These are phyloP conservation scores for Sinocyclocheilus grahami DNA, from an alignment of 2,113 vertebrate species.

Conservation along the genomic window DNA sequence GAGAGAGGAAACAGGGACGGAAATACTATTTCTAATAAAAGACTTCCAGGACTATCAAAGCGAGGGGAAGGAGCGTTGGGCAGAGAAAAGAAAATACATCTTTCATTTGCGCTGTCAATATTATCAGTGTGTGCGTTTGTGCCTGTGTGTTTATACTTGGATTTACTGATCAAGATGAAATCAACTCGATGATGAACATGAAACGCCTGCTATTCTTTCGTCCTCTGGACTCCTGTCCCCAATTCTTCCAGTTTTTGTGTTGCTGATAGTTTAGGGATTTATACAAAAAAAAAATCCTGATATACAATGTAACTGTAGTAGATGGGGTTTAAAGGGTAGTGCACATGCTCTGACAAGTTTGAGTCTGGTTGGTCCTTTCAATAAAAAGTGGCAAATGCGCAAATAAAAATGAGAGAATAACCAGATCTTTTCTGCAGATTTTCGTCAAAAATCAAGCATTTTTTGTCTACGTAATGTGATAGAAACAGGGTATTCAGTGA, in stretches of 20 bases:
- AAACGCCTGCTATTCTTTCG: not conserved
- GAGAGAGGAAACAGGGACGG: not conserved
- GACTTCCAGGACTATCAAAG: constrained; percentile 32
- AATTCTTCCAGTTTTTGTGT: not conserved
- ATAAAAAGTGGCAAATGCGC: not conserved
- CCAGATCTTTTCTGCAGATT: not conserved
- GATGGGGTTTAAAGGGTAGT: not conserved
- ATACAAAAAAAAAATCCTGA: not conserved
- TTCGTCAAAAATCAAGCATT: not conserved
- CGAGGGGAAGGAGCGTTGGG: not conserved
- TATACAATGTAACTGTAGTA: not conserved
- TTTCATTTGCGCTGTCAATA: constrained; percentile 26
- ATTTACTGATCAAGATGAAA: constrained; percentile 20
- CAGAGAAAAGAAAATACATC: not conserved
- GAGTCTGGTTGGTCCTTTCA: not conserved
- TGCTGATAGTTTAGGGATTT: constrained; percentile 2
- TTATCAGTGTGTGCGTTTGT: not conserved
- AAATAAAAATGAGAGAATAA: not conserved
- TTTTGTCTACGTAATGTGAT: not conserved
- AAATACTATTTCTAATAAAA: constrained; percentile 42
- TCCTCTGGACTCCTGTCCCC: not conserved
- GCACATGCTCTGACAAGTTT: not conserved
- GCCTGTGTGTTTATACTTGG: constrained; percentile 2
- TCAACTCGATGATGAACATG: constrained; percentile 8
- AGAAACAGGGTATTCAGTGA: not conserved